Evolutionary conservation across 2,797 vertebrate species (phyloP).

Genomic region (Melopsittacus undulatus): DNA sequence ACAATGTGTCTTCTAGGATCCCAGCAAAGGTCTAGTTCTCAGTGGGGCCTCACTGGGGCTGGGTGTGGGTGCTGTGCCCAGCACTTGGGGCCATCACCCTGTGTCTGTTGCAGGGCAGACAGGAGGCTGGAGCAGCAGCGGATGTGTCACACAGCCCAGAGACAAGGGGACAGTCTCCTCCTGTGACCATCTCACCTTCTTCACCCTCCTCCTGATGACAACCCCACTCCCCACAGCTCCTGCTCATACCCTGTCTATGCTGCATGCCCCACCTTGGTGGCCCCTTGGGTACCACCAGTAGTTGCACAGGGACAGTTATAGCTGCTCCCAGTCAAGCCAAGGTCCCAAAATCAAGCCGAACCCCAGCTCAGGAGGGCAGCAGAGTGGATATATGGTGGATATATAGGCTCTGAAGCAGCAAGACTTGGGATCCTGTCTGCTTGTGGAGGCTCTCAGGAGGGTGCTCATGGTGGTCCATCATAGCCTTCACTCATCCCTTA

Average conservation of each 20-base stretch:
- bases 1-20: conserved; percentile 70
- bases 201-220: conserved; percentile 73
- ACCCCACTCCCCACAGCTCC: background rate
- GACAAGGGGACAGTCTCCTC: conserved; percentile 37
- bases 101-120: background rate
- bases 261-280: background rate
- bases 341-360: background rate
- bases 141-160: conserved; percentile 1
- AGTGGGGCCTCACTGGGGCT: accelerated
- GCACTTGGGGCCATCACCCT: accelerated
- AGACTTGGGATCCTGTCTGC: too few relatives aligned
- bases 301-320: background rate
- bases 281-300: background rate
- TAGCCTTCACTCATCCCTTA: background rate
- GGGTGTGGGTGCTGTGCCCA: accelerated
- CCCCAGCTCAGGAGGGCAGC: background rate
- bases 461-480: background rate
- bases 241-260: background rate
- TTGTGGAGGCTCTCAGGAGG: too few relatives aligned
- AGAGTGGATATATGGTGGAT: too few relatives aligned
- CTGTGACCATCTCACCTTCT: conserved; percentile 75
- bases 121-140: conserved; percentile 59
- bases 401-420: background rate
- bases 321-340: background rate
- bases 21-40: conserved; percentile 37